Evolutionary conservation across 2,113 vertebrate species (phyloP).

Genomic region (Misgurnus anguillicaudatus): DNA sequence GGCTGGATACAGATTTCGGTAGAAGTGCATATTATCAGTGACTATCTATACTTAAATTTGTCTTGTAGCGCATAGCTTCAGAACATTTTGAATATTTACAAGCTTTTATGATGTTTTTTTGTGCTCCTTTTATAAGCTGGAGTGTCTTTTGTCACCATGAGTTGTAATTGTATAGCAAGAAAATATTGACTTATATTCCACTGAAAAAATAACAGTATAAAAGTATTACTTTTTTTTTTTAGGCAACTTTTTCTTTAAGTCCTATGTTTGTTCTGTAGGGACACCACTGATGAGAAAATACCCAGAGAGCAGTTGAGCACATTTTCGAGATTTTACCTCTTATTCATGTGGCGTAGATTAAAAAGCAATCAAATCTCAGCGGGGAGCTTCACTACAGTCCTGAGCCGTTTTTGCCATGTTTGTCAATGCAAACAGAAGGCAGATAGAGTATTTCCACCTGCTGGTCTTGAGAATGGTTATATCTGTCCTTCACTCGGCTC

Average conservation of each 20-base stretch:
- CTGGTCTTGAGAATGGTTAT: slow-evolving; percentile 45
- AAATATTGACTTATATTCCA: too few relatives aligned
- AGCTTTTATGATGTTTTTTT: too few relatives aligned
- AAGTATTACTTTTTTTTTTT: too few relatives aligned
- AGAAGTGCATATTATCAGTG: too few relatives aligned
- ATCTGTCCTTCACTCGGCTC: slow-evolving; percentile 35
- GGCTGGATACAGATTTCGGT: too few relatives aligned
- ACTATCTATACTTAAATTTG: too few relatives aligned
- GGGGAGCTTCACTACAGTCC: background rate
- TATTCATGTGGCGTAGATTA: background rate
- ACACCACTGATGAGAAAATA: background rate
- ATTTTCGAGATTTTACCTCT: background rate
- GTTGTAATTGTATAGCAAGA: too few relatives aligned
- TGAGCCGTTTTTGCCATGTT: slow-evolving; percentile 40
- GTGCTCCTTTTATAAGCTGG: too few relatives aligned
- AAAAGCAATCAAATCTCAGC: slow-evolving; percentile 13
- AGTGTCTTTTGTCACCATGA: too few relatives aligned
- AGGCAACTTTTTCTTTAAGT: background rate
- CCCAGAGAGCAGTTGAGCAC: background rate
- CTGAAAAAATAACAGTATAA: too few relatives aligned
- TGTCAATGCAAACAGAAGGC: slow-evolving; percentile 44
- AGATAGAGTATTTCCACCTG: slow-evolving; percentile 50
- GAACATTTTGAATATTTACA: too few relatives aligned
- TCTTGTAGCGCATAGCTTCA: too few relatives aligned
- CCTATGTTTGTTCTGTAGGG: background rate